Evolutionary conservation across 2,113 vertebrate genomes (phyloP).

Genomic region (Boleophthalmus pectinirostris): DNA sequence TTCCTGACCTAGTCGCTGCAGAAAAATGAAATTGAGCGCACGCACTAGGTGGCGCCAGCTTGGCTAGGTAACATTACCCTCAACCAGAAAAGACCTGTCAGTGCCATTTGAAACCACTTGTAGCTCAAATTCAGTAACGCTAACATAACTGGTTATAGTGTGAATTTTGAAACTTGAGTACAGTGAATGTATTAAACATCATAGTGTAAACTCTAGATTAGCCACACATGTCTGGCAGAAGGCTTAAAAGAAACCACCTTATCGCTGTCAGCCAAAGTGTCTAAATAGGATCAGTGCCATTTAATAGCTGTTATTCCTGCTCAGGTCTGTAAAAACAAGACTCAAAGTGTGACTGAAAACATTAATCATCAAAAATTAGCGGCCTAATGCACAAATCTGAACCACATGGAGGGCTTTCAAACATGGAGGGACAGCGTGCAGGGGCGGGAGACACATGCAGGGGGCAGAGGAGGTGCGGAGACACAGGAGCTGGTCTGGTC

Average conservation of each 20-base stretch:
- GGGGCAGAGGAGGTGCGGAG: constrained; percentile 54
- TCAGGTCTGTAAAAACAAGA: neutral
- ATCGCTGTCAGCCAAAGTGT: constrained; percentile 17
- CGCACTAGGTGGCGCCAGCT: no score
- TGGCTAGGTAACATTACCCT: no score
- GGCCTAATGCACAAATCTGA: constrained; percentile 40
- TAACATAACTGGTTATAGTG: neutral
- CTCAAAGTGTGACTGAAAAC: constrained; percentile 51
- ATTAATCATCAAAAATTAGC: constrained; percentile 58
- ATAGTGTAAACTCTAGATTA: neutral
- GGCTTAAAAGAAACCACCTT: neutral
- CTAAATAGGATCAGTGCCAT: constrained; percentile 8
- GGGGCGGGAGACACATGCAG: constrained; percentile 27
- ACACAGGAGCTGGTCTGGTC: constrained; percentile 73
- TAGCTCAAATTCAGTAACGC: neutral
- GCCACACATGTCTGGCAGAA: neutral
- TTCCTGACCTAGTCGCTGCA: no score
- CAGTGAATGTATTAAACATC: no score
- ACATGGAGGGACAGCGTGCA: constrained; percentile 34
- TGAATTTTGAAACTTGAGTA: neutral
- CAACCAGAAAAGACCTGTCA: no score
- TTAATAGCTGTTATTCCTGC: constrained; percentile 12
- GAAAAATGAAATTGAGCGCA: no score
- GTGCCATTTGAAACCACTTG: neutral
- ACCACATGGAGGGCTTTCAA: constrained; percentile 41